Evolutionary conservation across 2,113 vertebrate species (phyloP), one percentile per base, ranked within the genome.

Genomic region (Cephalopholis sonnerati): DNA sequence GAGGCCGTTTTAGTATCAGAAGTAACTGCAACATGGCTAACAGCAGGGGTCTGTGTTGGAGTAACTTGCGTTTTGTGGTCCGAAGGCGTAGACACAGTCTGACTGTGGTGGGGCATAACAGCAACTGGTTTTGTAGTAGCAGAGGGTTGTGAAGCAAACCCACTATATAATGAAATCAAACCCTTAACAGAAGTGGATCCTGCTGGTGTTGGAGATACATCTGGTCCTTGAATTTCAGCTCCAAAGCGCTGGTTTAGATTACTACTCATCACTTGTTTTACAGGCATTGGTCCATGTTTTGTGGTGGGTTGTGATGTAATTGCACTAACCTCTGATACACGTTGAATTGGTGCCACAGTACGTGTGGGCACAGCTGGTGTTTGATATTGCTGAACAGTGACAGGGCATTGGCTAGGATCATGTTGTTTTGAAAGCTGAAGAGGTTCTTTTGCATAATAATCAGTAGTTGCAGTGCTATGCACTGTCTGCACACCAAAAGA

Each of bases 161-260:
- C 85, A 86, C 79, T 88, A 79, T 93, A 94, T 65, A 89, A 66
- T 55, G 93, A 94, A 67, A 95, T 81, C 69, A 95, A 88, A 46
- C 91, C 80, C 75, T 90, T 93, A 55, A 93, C 92, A 81, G 92
- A 83, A 16, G 74, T 54, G 1, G 71, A 17, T 75, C 27, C 89
- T 80, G 75, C 12, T 85, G 71, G 62, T 79, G 84, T 62, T 15
- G 58, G 25, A 72, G 67, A 22, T 54, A 51, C 41, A 1, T 61
- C 50, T 58, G 53, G 48, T 67, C 41, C 36, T 82, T 82, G 74
- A 2, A 72, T 29, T 65, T 68, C 55, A 84, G 55, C 58, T 84
- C 22, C 63, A 25, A 59, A 27, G 29, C 24, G 8, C 13, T 80
- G 80, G 22, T 74, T 68, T 27, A 65, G 61, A 68, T 25, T n/a